Evolutionary conservation across 1,140 invertebrate species (phyloP), one percentile per base, ranked within the genome.

Genomic region (Armadillidium nasatum): DNA sequence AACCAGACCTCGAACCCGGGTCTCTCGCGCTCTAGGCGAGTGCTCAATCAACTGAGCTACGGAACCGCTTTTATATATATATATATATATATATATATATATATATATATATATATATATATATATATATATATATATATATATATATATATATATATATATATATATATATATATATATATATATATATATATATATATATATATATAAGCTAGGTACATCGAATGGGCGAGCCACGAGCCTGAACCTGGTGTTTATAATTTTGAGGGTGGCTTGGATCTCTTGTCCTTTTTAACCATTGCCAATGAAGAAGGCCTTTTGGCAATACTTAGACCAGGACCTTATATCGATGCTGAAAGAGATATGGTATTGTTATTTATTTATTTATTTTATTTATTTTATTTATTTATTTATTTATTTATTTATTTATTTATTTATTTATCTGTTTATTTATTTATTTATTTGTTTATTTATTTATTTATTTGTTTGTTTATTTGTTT

Each of bases 201-300:
- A 33, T 33, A 33, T 33, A 33, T 33, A 33, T 33, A 33, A 3
- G 6, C 6, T 33, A 75, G 73, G 7, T 96, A 97, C 83, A 90
- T 97, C 0, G 93, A 96, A 83, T 98, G 96, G 96, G 94, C 92
- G 82, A 86, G 90, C 69, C 96, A 98, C 85, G 93, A 98, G 86
- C 90, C 92, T 0, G 86, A 88, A 72, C 88, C 89, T 69, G 85
- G 89, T 33, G 33, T 33, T 33, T 33, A 33, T 33, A 33, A 33
- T 33, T 33, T 33, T 33, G 33, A 33, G 33, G 33, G 33, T 33
- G 33, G 2, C 6, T 33, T 33, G 33, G 33, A 33, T 33, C 85
- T 97, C 44, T 83, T 87, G 13, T 82, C 87, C 73, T 98, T 96
- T 83, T 86, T 98, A n/a, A 85, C 89, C 79, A 85, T 90, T 7